Evolutionary conservation across 2,888 invertebrate genomes (phyloP), one percentile per base, ranked within the genome.

Genomic region (Cerceris rybyensis): DNA sequence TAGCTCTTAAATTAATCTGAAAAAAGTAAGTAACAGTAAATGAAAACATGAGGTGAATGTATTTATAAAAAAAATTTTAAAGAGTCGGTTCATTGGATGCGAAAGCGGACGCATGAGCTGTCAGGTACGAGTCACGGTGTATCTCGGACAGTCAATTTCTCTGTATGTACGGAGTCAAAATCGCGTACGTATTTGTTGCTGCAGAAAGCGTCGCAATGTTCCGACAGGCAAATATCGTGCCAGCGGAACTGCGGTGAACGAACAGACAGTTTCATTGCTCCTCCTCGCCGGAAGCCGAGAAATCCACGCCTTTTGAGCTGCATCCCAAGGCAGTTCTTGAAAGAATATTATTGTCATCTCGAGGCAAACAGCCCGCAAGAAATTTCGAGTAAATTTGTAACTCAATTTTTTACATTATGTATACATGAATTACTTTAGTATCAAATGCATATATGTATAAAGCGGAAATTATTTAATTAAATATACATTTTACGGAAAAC

Each of bases 161-260:
- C 57, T 16, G 49, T n/a, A 13, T n/a, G 17, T 52, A 28, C 43
- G 28, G 6, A 1, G 11, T 28, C 42, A 9, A 11, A 52, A 46
- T 52, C 55, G 46, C 46, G 46, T 43, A 16, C 61, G n/a, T 14
- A 43, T 42, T 17, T 39, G 68, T 17, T 57, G 57, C 42, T 16
- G 46, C 8, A 49, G 41, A 46, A 66, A 65, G 64, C 66, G 60
- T 17, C 42, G 14, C 60, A 46, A 64, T 28, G 41, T 7, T 5
- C 52, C 14, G 8, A 58, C 46, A 49, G 11, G 65, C 28, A 41
- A 57, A 49, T 43, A 59, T 76, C 66, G 55, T 46, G 55, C 41
- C 60, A 54, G 75, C 83, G 85, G 81, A 85, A 85, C 83, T 85
- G 64, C 83, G 81, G 75, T 77, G 75, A 78, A 80, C 83, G 85